These are phyloP conservation scores for Epistrophe grossulariae DNA, from an alignment of 2,888 invertebrate genomes.

Conservation along the genomic window DNA sequence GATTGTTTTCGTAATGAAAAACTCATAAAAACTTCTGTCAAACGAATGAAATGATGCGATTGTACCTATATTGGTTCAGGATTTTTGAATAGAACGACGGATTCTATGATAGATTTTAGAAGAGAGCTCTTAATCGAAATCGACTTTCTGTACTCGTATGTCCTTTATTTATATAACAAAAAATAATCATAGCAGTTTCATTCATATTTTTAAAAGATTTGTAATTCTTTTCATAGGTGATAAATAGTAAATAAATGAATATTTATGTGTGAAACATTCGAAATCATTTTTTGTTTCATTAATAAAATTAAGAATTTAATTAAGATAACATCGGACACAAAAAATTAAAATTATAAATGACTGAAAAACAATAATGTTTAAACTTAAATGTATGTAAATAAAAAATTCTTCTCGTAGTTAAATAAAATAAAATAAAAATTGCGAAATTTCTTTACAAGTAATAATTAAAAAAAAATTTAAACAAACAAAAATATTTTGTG, in stretches of 20 bases:
- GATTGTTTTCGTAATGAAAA: too few species aligned
- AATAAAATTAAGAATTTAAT: not conserved
- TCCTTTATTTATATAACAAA: not conserved
- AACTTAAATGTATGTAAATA: conserved; percentile 43
- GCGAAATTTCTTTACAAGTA: conserved; percentile 29
- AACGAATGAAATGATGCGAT: too few species aligned
- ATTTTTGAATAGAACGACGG: not conserved
- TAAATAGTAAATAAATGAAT: not conserved
- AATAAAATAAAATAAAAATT: conserved; percentile 43
- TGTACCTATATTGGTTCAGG: too few species aligned
- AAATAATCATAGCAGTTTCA: not conserved
- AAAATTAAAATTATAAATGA: conserved; percentile 50
- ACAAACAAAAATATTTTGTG: conserved; percentile 58
- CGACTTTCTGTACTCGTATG: not conserved
- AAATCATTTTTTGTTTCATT: not conserved
- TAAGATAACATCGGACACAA: conserved; percentile 13
- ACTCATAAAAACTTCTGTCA: too few species aligned
- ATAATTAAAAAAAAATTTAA: not conserved
- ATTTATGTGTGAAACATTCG: not conserved
- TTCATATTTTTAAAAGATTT: not conserved
- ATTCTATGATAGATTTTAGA: not conserved
- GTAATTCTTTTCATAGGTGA: not conserved
- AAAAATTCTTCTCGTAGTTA: conserved; percentile 54
- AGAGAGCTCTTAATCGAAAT: not conserved
- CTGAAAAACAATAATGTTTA: conserved; percentile 63